A percentile compares a stretch with the other conserved stretches of the same genome.
phyloP scores from a whole-genome alignment of 2,113 vertebrate species.

The Brienomyrus longianalis region DNA sequence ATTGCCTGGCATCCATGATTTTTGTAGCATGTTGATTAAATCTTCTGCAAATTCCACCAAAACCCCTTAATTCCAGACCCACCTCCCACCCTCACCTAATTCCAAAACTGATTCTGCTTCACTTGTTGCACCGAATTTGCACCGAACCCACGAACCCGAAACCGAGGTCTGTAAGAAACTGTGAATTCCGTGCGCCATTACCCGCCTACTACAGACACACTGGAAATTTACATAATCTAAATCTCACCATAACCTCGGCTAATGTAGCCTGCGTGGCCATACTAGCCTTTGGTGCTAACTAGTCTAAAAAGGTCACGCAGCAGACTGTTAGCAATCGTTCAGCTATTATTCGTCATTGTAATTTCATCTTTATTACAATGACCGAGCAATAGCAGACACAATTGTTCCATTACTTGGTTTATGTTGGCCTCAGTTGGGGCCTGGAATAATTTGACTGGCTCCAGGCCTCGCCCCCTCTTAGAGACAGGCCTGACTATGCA shows the following conservation, averaged over 20 bases:
- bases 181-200: neutral
- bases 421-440: neutral
- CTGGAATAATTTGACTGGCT: neutral
- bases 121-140: neutral
- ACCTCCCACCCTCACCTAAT: neutral
- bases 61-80: neutral
- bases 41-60: neutral
- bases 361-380: neutral
- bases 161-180: neutral
- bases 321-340: neutral
- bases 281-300: neutral
- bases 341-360: neutral
- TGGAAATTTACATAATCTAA: neutral
- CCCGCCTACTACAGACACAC: neutral
- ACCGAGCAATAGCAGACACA: neutral
- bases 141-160: neutral
- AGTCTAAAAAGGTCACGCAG: neutral
- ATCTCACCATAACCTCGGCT: neutral
- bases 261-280: neutral
- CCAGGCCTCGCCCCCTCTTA: neutral
- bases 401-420: neutral
- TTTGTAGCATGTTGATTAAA: neutral
- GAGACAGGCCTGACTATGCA: slow-evolving; percentile 11
- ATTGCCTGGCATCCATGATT: neutral
- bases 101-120: neutral